phyloP scores from a whole-genome alignment of 2,888 invertebrate species.

The Notodonta ziczac region DNA sequence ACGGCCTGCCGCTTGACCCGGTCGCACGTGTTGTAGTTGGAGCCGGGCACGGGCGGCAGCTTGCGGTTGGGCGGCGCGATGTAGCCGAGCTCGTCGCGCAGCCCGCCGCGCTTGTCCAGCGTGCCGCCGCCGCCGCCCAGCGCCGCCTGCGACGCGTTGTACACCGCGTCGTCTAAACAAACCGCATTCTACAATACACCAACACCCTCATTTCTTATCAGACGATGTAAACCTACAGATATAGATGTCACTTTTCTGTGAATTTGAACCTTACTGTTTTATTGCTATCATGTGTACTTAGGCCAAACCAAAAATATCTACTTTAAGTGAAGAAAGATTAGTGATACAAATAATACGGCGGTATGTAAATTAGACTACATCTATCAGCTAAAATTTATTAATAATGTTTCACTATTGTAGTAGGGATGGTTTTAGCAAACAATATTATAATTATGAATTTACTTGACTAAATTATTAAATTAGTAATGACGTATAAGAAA shows the following conservation, averaged over 20 bases:
- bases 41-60: slow-evolving; percentile 95
- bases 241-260: no score
- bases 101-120: slow-evolving; percentile 91
- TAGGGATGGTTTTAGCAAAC: slow-evolving; percentile 45
- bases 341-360: background rate
- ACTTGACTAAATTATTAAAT: slow-evolving; percentile 33
- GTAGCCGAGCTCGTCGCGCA: slow-evolving; percentile 95
- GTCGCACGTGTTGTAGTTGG: slow-evolving; percentile 97
- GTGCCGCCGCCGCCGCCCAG: slow-evolving; percentile 88
- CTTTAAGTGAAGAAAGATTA: no score
- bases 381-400: no score
- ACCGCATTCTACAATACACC: background rate
- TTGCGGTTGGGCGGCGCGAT: slow-evolving; percentile 97
- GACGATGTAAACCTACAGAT: no score
- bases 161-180: slow-evolving; percentile 92
- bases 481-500: slow-evolving; percentile 7
- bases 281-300: no score
- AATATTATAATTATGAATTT: slow-evolving; percentile 52
- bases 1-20: slow-evolving; percentile 97
- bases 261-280: no score
- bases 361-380: no score
- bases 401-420: background rate
- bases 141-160: slow-evolving; percentile 91
- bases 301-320: no score
- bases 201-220: no score